Percentiles rank a stretch among this genome's conserved stretches.
Conservation (phyloP, 2,888 invertebrate genomes). For the Apocheima hispidaria region DNA sequence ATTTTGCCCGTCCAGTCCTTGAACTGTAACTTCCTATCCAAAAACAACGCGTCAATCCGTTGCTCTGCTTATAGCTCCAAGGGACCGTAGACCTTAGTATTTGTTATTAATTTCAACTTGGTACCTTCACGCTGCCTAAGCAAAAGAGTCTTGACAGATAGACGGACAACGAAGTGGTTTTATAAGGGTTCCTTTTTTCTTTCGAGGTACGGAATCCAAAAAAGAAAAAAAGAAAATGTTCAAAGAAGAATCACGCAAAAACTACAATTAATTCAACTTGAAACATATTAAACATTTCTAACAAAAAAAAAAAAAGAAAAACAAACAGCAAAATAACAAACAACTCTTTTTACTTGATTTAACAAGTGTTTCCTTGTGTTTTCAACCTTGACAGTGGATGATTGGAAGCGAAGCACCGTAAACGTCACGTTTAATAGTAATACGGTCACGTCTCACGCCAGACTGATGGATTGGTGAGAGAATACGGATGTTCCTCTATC, state of each 20-base stretch:
- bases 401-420: conserved; percentile 24
- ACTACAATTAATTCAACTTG: background rate
- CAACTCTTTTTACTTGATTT: conserved; percentile 9
- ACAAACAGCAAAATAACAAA: conserved; percentile 5
- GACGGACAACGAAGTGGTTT: no score
- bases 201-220: no score
- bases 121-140: no score
- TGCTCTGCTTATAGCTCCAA: no score
- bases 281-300: background rate
- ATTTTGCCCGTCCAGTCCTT: no score
- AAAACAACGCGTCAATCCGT: no score
- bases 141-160: no score
- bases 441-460: conserved; percentile 26
- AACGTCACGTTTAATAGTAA: conserved; percentile 27
- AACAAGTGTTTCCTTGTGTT: conserved; percentile 26
- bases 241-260: background rate
- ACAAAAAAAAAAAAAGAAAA: background rate
- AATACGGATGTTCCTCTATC: conserved; percentile 9
- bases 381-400: conserved; percentile 30
- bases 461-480: conserved; percentile 22
- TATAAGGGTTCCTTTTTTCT: no score
- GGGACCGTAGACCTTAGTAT: no score
- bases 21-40: no score
- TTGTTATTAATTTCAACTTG: no score
- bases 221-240: no score